Conservation (phyloP, 2,888 invertebrate genomes). For the Dusona sp. region DNA sequence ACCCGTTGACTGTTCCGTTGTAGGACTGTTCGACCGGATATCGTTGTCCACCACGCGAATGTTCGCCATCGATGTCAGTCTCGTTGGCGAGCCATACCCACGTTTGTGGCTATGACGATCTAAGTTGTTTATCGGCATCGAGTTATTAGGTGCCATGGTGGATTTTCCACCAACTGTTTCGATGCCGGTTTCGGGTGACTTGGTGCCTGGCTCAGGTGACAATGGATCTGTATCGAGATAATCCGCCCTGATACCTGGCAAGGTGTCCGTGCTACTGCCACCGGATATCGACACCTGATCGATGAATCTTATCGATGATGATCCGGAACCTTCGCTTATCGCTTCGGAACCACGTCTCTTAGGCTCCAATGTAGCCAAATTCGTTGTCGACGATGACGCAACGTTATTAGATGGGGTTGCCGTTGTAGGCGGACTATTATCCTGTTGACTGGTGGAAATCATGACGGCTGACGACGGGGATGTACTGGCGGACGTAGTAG, state of each 20-base stretch:
- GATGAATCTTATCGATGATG: constrained; percentile 81
- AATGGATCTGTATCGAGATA: constrained; percentile 81
- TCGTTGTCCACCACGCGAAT: constrained; percentile 54
- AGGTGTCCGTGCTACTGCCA: constrained; percentile 82
- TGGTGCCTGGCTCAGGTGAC: constrained; percentile 77
- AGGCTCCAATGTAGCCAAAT: constrained; percentile 11
- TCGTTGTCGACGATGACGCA: constrained; percentile 63
- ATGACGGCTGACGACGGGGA: constrained; percentile 67
- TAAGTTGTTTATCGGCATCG: constrained; percentile 43
- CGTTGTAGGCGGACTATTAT: constrained; percentile 64
- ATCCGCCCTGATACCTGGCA: constrained; percentile 81
- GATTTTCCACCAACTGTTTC: constrained; percentile 53
- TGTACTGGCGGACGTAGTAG: constrained; percentile 64
- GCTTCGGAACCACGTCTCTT: constrained; percentile 80
- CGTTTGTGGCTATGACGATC: constrained; percentile 16
- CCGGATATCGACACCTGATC: constrained; percentile 81
- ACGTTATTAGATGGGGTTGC: constrained; percentile 37
- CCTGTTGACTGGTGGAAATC: constrained; percentile 67
- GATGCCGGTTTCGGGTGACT: constrained; percentile 37
- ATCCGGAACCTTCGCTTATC: constrained; percentile 80
- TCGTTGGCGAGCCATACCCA: constrained; percentile 24
- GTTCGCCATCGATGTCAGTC: constrained; percentile 44
- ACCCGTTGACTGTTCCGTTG: constrained; percentile 35
- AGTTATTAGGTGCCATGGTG: constrained; percentile 6
- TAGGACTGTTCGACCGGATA: constrained; percentile 10